Evolutionary conservation across 2,797 vertebrate genomes (phyloP).

Genomic region (Xiphorhynchus erythropygius): DNA sequence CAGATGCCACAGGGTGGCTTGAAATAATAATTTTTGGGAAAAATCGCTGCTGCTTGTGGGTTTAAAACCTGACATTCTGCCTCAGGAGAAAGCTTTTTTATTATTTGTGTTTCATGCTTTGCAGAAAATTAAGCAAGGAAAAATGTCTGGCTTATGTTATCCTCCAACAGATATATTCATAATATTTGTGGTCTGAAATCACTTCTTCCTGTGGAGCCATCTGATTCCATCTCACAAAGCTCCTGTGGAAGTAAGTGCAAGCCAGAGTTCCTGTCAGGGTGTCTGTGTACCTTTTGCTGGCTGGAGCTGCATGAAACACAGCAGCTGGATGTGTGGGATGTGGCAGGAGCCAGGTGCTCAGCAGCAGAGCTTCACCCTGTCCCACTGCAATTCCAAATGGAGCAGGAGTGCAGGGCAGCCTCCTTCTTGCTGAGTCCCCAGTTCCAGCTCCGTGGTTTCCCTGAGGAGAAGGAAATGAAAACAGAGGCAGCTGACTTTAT

Average conservation of each 20-base stretch:
- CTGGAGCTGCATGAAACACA: fast-evolving
- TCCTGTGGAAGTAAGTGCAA: background rate
- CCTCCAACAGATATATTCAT: background rate
- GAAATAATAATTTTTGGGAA: background rate
- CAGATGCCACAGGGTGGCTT: background rate
- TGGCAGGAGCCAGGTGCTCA: background rate
- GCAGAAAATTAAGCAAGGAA: background rate
- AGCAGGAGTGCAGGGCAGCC: background rate
- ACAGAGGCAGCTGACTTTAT: background rate
- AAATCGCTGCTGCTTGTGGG: background rate
- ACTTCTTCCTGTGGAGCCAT: background rate
- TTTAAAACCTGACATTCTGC: background rate
- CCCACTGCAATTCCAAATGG: background rate
- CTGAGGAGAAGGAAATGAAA: background rate
- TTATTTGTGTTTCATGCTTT: background rate
- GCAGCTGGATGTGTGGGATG: background rate
- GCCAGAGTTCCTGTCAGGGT: background rate
- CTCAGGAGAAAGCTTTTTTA: background rate
- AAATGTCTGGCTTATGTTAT: background rate
- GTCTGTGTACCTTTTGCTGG: background rate
- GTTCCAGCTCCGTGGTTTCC: background rate
- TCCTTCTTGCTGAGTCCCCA: background rate
- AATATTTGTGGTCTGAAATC: background rate
- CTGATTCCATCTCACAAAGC: background rate
- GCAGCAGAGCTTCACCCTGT: background rate